Conservation (phyloP, 2,888 invertebrate genomes). For the Coelinius sp. region DNA sequence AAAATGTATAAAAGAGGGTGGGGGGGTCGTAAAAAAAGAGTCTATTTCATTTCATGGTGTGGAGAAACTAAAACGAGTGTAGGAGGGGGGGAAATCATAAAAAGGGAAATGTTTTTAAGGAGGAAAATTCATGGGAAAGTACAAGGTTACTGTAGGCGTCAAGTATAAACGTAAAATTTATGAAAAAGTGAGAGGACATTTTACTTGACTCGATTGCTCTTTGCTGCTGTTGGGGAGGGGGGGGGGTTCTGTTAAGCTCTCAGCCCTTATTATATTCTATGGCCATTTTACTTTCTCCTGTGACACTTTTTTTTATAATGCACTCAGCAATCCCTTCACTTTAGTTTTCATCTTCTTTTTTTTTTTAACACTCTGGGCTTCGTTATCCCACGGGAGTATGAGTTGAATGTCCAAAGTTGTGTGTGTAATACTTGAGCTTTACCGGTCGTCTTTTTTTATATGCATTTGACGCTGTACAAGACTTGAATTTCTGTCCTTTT, state of each 20-base stretch:
- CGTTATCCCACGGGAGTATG: slow-evolving; percentile 34
- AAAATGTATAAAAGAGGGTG: slow-evolving; percentile 9
- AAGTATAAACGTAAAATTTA: slow-evolving; percentile 39
- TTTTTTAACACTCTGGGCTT: slow-evolving; percentile 3
- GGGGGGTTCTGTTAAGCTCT: neutral
- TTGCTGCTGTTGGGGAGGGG: neutral
- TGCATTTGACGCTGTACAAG: slow-evolving; percentile 36
- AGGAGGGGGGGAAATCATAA: slow-evolving; percentile 19
- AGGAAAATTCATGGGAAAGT: slow-evolving; percentile 29
- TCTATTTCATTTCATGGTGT: neutral
- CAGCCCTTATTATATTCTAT: neutral
- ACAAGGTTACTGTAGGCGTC: slow-evolving; percentile 1
- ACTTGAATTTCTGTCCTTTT: slow-evolving; percentile 31
- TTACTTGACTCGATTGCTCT: slow-evolving; percentile 20
- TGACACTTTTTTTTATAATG: slow-evolving; percentile 39
- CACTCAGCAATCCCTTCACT: slow-evolving; percentile 34
- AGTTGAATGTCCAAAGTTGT: slow-evolving; percentile 45
- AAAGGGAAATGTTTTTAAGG: slow-evolving; percentile 13
- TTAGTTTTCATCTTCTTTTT: slow-evolving; percentile 2
- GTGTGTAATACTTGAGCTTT: slow-evolving; percentile 43
- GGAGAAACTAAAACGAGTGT: neutral
- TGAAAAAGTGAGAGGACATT: slow-evolving; percentile 30
- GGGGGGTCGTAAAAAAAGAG: slow-evolving; percentile 17
- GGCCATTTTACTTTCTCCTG: slow-evolving; percentile 17
- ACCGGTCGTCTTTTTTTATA: slow-evolving; percentile 47